phyloP scores from a whole-genome alignment of 92 coral and sea anemone species.

The Blastomussa wellsi region DNA sequence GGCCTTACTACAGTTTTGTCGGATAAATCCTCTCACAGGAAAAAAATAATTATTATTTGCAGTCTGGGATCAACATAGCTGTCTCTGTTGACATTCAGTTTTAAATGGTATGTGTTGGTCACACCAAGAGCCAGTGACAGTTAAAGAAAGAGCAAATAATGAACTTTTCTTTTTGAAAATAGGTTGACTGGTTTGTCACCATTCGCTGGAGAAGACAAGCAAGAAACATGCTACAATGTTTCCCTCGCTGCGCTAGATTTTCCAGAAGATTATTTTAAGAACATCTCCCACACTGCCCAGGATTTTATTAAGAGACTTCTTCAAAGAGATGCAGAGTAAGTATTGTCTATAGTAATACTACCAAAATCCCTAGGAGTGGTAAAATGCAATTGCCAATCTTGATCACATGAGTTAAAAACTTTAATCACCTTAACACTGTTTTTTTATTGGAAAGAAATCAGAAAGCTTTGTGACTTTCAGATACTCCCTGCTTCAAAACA shows the following conservation, averaged over 20 bases:
- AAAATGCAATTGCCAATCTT: too few relatives aligned
- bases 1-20: too few relatives aligned
- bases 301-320: slow-evolving; percentile 76
- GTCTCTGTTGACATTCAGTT: too few relatives aligned
- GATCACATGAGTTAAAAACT: too few relatives aligned
- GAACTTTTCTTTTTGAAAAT: neutral
- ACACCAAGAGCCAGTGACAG: neutral
- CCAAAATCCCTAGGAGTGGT: too few relatives aligned
- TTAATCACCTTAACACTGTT: too few relatives aligned
- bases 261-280: slow-evolving; percentile 77
- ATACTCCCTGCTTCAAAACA: too few relatives aligned
- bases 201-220: slow-evolving; percentile 90
- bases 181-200: slow-evolving; percentile 91
- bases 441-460: too few relatives aligned
- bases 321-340: slow-evolving; percentile 80
- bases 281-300: slow-evolving; percentile 85
- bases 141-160: neutral
- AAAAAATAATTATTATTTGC: too few relatives aligned
- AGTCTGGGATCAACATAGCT: too few relatives aligned
- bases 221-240: slow-evolving; percentile 85
- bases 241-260: slow-evolving; percentile 79
- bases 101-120: neutral
- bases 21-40: too few relatives aligned
- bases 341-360: neutral
- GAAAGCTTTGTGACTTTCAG: too few relatives aligned